A percentile compares a stretch with the other conserved stretches of the same genome.
phyloP scores from a whole-genome alignment of 2,888 invertebrate genomes.

The Brachycybe producta region DNA sequence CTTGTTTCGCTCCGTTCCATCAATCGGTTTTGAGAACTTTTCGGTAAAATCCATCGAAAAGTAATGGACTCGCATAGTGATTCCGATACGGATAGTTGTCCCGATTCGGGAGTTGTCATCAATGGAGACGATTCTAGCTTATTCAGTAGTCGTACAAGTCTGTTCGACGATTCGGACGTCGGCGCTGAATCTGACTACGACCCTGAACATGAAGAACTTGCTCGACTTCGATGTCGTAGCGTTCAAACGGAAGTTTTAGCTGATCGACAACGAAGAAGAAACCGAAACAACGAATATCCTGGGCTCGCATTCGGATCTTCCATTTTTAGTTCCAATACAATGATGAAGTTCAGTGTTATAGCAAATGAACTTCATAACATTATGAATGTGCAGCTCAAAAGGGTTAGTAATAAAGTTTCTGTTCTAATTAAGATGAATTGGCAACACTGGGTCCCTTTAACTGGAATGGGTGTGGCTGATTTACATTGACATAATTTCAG shows the following conservation, averaged over 20 bases:
- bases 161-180: constrained; percentile 2
- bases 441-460: too few species aligned
- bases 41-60: too few species aligned
- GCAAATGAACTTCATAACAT: constrained; percentile 95
- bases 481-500: too few species aligned
- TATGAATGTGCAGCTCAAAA: constrained; percentile 86
- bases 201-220: constrained; percentile 43
- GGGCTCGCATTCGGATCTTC: constrained; percentile 82
- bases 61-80: constrained; percentile 12
- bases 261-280: constrained; percentile 47
- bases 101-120: constrained; percentile 12
- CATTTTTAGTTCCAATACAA: constrained; percentile 87
- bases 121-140: constrained; percentile 6
- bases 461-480: too few species aligned
- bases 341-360: constrained; percentile 96
- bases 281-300: constrained; percentile 77
- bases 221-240: constrained; percentile 73
- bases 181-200: constrained; percentile 37
- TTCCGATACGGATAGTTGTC: constrained; percentile 11
- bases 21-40: too few species aligned
- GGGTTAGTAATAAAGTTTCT: constrained; percentile 88
- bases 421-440: constrained; percentile 11
- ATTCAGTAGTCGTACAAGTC: constrained; percentile 3
- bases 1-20: too few species aligned
- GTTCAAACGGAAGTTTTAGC: constrained; percentile 78